Evolutionary conservation across 2,888 invertebrate genomes (phyloP).

Genomic region (Hemithea aestivaria): DNA sequence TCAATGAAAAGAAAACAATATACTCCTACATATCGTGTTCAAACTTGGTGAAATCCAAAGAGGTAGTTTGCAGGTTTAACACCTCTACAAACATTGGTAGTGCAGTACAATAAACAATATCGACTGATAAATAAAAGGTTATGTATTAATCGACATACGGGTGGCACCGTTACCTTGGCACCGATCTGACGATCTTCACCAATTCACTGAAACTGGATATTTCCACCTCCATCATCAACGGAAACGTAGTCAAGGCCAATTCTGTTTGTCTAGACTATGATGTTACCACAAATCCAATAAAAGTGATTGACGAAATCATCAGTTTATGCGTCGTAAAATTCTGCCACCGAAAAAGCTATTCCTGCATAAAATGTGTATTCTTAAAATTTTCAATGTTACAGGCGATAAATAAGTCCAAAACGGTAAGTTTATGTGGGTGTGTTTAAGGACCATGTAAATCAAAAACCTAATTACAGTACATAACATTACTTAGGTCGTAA

Average conservation of each 20-base stretch:
- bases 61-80: too few species aligned
- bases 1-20: constrained; percentile 18
- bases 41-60: constrained; percentile 4
- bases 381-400: constrained; percentile 20
- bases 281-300: constrained; percentile 13
- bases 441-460: constrained; percentile 33
- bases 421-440: constrained; percentile 26
- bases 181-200: constrained; percentile 50
- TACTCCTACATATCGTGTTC: constrained; percentile 7
- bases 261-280: constrained; percentile 49
- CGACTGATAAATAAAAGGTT: constrained; percentile 45
- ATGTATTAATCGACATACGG: constrained; percentile 69
- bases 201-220: constrained; percentile 42
- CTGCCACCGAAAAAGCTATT: constrained; percentile 7
- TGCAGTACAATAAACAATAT: constrained; percentile 30
- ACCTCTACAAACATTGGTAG: constrained; percentile 17
- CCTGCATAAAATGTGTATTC: constrained; percentile 19
- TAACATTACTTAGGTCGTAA: constrained; percentile 37
- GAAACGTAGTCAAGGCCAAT: constrained; percentile 50
- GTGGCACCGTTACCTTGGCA: constrained; percentile 62
- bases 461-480: constrained; percentile 36
- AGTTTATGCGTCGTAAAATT: constrained; percentile 10
- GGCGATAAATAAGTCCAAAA: constrained; percentile 30
- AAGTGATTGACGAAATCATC: constrained; percentile 9
- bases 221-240: constrained; percentile 52